Percentiles rank a stretch among this genome's conserved stretches.
These are phyloP conservation scores for Danio albolineatus DNA, from an alignment of 2,797 vertebrate genomes.

Conservation along the genomic window DNA sequence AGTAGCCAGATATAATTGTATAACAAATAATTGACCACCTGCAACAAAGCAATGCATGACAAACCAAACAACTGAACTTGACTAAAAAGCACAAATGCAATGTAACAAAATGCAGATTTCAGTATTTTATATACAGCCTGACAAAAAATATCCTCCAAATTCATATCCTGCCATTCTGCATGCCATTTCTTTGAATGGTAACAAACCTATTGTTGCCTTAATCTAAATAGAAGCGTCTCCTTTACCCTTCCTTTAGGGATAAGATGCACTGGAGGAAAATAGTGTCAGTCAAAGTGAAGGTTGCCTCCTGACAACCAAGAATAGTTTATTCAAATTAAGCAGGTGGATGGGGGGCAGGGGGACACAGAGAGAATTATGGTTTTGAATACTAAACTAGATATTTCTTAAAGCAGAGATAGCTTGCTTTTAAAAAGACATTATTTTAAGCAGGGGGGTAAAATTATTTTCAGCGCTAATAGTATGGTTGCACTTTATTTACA, in stretches of 20 bases:
- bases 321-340: constrained; percentile 87
- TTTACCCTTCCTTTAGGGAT: constrained; percentile 65
- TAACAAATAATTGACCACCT: neutral
- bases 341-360: constrained; percentile 49
- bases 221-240: constrained; percentile 43
- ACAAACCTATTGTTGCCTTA: constrained; percentile 49
- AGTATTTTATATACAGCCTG: neutral
- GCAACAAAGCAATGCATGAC: neutral
- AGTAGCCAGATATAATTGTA: neutral
- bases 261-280: constrained; percentile 79
- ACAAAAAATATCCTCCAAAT: constrained; percentile 21
- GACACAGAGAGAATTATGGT: constrained; percentile 64
- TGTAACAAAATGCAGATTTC: constrained; percentile 6
- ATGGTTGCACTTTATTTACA: too few species aligned
- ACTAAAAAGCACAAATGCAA: neutral
- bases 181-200: constrained; percentile 43
- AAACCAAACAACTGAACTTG: neutral
- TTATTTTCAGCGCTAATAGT: neutral
- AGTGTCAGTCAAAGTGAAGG: constrained; percentile 86
- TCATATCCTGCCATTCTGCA: constrained; percentile 31
- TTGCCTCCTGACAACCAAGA: constrained; percentile 86
- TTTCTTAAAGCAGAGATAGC: constrained; percentile 80
- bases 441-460: constrained; percentile 37
- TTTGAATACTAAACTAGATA: constrained; percentile 92
- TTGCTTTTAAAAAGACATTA: constrained; percentile 84